A percentile compares a stretch with the other conserved stretches of the same genome.
phyloP scores from a whole-genome alignment of 2,797 vertebrate genomes.

The Eupleurogrammus muticus region DNA sequence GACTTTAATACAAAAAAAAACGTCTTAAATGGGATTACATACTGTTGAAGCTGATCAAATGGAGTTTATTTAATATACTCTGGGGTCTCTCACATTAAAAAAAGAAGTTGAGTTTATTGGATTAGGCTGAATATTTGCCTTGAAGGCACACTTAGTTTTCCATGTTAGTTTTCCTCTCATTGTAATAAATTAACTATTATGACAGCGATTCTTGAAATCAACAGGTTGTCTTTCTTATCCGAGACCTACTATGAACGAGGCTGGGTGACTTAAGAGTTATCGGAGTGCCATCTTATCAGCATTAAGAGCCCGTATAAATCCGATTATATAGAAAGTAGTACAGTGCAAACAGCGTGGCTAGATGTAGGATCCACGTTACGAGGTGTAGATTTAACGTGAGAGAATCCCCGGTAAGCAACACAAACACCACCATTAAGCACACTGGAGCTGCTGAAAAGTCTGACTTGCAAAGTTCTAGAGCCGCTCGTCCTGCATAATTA shows the following conservation, averaged over 20 bases:
- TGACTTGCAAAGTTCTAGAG: constrained; percentile 16
- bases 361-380: constrained; percentile 6
- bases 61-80: neutral
- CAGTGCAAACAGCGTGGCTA: constrained; percentile 30
- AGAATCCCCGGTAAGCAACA: constrained; percentile 25
- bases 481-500: neutral
- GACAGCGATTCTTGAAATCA: constrained; percentile 51
- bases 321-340: constrained; percentile 2
- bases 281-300: constrained; percentile 15
- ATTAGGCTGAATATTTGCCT: constrained; percentile 2
- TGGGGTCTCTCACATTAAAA: neutral
- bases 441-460: neutral
- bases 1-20: neutral
- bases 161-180: constrained; percentile 23
- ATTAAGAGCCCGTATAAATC: neutral
- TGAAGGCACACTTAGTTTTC: constrained; percentile 4
- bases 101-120: neutral
- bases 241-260: constrained; percentile 24
- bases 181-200: constrained; percentile 13
- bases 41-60: neutral
- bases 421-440: constrained; percentile 16
- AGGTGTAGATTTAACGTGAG: constrained; percentile 49
- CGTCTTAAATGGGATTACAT: neutral
- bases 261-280: constrained; percentile 11
- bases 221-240: constrained; percentile 65